Evolutionary conservation across 1,140 invertebrate species (phyloP).

Genomic region (Trissolcus basalis): DNA sequence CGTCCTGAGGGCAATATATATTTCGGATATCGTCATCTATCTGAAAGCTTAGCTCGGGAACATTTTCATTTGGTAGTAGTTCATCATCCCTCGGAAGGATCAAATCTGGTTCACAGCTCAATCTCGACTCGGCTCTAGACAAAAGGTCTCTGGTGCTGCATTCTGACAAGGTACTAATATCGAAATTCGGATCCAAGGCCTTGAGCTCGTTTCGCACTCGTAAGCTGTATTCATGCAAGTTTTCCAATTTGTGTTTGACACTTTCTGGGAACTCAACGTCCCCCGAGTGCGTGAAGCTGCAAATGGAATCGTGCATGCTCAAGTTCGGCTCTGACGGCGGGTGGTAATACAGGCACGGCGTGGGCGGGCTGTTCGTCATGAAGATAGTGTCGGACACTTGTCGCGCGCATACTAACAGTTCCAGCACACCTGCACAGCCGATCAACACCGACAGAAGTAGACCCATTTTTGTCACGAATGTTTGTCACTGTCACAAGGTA

Average conservation of each 20-base stretch:
- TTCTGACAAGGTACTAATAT: constrained; percentile 63
- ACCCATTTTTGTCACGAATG: constrained; percentile 78
- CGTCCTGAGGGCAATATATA: constrained; percentile 32
- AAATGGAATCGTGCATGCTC: constrained; percentile 68
- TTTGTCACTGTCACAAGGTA: constrained; percentile 2
- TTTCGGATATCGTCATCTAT: constrained; percentile 38
- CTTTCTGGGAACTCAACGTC: constrained; percentile 57
- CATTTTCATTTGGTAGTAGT: background rate
- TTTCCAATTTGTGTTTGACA: constrained; percentile 69
- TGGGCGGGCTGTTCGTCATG: constrained; percentile 58
- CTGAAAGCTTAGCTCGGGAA: constrained; percentile 20
- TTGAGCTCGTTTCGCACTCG: constrained; percentile 65
- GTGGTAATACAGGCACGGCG: constrained; percentile 70
- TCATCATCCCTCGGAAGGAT: constrained; percentile 32
- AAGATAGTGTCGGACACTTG: constrained; percentile 76
- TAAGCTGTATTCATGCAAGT: constrained; percentile 71
- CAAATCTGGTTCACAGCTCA: constrained; percentile 55
- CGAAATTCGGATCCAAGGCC: constrained; percentile 61
- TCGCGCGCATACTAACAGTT: constrained; percentile 79
- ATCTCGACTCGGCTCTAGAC: constrained; percentile 60
- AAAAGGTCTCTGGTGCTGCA: constrained; percentile 60
- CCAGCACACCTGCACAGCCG: constrained; percentile 83
- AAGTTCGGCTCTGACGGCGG: constrained; percentile 58
- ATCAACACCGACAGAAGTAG: constrained; percentile 82
- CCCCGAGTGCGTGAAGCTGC: constrained; percentile 64